phyloP scores from a whole-genome alignment of 2,113 vertebrate species.

The Tichodroma muraria region DNA sequence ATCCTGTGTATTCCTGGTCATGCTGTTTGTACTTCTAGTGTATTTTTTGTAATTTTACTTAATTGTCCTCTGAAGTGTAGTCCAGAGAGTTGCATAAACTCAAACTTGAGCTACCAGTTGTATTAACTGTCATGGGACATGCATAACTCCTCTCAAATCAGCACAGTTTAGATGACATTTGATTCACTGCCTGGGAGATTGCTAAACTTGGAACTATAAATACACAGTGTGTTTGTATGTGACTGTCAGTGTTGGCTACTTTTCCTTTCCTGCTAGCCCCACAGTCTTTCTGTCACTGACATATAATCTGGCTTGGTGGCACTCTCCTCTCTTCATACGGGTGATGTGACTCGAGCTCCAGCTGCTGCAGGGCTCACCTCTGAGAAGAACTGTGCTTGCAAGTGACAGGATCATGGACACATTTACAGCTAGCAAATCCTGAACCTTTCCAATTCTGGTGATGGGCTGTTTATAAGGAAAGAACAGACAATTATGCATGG shows the following conservation, averaged over 20 bases:
- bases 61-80: background rate
- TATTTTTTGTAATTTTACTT: background rate
- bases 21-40: background rate
- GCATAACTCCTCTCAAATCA: background rate
- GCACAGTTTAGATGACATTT: background rate
- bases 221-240: background rate
- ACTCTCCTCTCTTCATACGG: background rate
- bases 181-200: background rate
- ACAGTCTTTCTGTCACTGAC: background rate
- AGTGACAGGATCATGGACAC: fast-evolving
- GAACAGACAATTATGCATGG: background rate
- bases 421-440: background rate
- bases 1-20: background rate
- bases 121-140: background rate
- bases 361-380: background rate
- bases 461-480: background rate
- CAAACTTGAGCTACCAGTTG: background rate
- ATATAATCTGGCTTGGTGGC: background rate
- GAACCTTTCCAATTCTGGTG: background rate
- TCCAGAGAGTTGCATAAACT: background rate
- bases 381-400: fast-evolving
- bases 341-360: background rate
- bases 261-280: background rate
- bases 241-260: background rate
- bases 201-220: background rate